Conservation (phyloP, 2,113 vertebrate species). For the Quiscalus mexicanus region DNA sequence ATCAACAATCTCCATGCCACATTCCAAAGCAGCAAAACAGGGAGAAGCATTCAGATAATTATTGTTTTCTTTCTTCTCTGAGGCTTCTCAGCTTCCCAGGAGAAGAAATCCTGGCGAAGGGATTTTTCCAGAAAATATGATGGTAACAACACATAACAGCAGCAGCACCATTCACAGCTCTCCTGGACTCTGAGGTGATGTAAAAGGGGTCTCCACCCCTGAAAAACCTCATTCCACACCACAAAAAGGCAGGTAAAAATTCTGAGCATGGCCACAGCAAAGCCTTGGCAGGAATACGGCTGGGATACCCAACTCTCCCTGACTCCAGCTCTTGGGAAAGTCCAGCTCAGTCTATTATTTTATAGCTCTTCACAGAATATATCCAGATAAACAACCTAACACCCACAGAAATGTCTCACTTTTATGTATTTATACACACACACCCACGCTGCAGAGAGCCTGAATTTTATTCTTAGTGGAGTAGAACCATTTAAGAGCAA, state of each 20-base stretch:
- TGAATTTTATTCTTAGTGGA: not conserved
- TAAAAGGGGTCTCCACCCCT: not conserved
- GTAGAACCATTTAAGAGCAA: not conserved
- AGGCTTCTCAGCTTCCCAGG: too few relatives aligned
- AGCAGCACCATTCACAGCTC: not conserved
- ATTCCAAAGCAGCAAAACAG: too few relatives aligned
- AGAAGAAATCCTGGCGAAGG: too few relatives aligned
- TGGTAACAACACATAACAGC: not conserved
- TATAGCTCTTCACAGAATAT: not conserved
- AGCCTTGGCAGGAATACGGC: not conserved
- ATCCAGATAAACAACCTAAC: not conserved
- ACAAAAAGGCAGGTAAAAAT: not conserved
- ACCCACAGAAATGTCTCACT: not conserved
- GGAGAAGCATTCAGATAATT: too few relatives aligned
- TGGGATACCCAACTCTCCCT: not conserved
- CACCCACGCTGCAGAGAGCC: rapidly evolving
- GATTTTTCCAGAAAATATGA: too few relatives aligned
- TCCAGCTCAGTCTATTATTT: not conserved
- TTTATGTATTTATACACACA: not conserved
- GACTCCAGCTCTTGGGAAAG: not conserved
- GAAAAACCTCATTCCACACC: not conserved
- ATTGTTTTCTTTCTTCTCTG: too few relatives aligned
- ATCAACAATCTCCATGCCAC: too few relatives aligned
- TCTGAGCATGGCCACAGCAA: not conserved
- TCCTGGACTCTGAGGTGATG: not conserved